A percentile compares a stretch with the other conserved stretches of the same genome.
These are phyloP conservation scores for Setipinna tenuifilis DNA, from an alignment of 2,797 vertebrate species.

Conservation along the genomic window DNA sequence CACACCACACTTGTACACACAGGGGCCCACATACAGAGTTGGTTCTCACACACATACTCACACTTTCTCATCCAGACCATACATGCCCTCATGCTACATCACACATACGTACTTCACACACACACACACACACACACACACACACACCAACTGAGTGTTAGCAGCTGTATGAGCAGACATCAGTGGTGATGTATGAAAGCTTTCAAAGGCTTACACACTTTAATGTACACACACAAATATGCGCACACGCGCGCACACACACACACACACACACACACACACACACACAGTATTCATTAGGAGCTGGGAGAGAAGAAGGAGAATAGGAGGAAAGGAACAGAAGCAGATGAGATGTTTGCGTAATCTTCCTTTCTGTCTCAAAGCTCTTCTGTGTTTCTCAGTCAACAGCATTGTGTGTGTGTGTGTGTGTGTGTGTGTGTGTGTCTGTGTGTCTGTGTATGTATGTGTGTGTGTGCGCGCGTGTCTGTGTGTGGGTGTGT, in stretches of 20 bases:
- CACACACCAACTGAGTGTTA: neutral
- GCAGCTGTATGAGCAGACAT: neutral
- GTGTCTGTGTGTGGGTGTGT: neutral
- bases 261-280: neutral
- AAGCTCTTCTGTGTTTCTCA: neutral
- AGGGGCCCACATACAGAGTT: neutral
- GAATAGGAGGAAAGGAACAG: conserved; percentile 24
- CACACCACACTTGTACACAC: neutral
- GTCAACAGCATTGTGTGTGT: neutral
- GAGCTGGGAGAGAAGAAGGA: neutral
- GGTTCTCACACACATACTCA: neutral
- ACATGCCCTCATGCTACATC: too few relatives aligned
- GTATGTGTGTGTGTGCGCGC: neutral
- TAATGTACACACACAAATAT: neutral
- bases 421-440: neutral
- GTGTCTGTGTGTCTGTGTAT: neutral
- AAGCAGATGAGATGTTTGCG: conserved; percentile 45
- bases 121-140: neutral
- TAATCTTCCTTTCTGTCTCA: conserved; percentile 44
- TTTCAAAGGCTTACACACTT: too few relatives aligned
- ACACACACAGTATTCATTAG: neutral
- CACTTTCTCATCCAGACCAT: neutral
- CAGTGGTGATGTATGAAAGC: neutral
- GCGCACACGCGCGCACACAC: neutral
- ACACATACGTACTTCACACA: neutral